Base-by-base conservation (phyloP, 1,140 invertebrate species). In the Acromyrmex echinatior region DNA sequence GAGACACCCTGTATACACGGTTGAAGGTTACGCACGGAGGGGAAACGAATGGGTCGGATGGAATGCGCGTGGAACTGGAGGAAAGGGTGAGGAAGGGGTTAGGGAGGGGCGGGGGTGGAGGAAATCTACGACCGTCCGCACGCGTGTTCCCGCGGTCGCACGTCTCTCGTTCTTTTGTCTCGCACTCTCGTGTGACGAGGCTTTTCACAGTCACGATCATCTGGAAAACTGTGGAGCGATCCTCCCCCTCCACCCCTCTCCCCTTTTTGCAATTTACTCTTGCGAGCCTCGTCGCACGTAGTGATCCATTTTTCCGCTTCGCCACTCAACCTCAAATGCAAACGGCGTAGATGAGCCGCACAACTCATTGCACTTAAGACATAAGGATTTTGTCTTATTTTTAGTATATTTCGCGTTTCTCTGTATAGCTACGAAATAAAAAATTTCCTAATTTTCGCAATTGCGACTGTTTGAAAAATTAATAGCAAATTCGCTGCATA, bases 1-100 rank as follows among this genome's bases (percentile, higher is more conserved):
- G 80, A 82, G 70, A 82, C 80, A 82, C 80, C 70, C 80, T 79
- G 81, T 77, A 68, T 77, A 77, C 49, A 63, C 45, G 49, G 86
- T 70, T 66, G 89, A 90, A 90, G 89, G 76, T 90, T 87, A 87
- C 74, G 79, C 85, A 31, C 62, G 70, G 73, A 58, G 71, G 71
- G 53, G 79, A 90, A 84, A 89, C 31, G 76, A 79, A 89, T 12
- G 66, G 86, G 78, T 60, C 31, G 51, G 70, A 66, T 28, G 88
- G 87, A 88, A 88, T 86, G 88, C 87, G 81, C 35, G 73, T 78
- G 79, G 56, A 87, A 85, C 87, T 78, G 84, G 25, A 79, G 62
- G 74, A 51, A 70, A 70, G 39, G 66, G 66, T 70, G 66, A 49
- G 5, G 66, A 21, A 28, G 51, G 9, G 25, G 45, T 39, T 14